Conservation (phyloP, 2,888 invertebrate species). For the Mimumesa dahlbomi region DNA sequence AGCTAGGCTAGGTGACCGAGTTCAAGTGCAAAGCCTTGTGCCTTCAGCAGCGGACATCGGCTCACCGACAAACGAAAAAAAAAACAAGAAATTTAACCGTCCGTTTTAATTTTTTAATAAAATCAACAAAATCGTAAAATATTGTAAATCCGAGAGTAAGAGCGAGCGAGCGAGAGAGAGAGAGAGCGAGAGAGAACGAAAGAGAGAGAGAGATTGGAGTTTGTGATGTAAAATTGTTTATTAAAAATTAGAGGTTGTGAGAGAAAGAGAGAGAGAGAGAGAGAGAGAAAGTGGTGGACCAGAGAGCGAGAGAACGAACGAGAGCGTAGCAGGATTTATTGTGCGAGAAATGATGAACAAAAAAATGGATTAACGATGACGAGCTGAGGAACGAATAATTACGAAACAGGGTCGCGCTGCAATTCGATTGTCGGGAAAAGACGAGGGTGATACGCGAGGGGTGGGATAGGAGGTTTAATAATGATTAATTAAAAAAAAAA, state of each 20-base stretch:
- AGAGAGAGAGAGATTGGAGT: slow-evolving; percentile 7
- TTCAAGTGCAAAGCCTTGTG: slow-evolving; percentile 81
- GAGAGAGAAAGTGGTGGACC: slow-evolving; percentile 18
- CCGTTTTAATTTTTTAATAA: slow-evolving; percentile 79
- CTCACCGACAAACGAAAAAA: slow-evolving; percentile 77
- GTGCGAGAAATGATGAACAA: slow-evolving; percentile 1
- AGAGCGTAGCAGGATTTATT: slow-evolving; percentile 19
- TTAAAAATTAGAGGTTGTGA: not conserved
- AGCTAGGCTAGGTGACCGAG: slow-evolving; percentile 80
- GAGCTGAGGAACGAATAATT: slow-evolving; percentile 3
- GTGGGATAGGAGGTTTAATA: slow-evolving; percentile 13
- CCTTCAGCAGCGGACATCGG: slow-evolving; percentile 80
- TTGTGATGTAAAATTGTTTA: not conserved
- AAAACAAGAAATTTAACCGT: slow-evolving; percentile 77
- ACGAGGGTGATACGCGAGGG: slow-evolving; percentile 10
- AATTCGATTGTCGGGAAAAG: slow-evolving; percentile 6
- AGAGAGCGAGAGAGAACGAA: too few relatives aligned
- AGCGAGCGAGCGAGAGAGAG: too few relatives aligned
- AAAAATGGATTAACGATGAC: not conserved
- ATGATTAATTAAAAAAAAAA: not conserved
- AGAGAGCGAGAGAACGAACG: slow-evolving; percentile 20
- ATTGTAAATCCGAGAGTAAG: slow-evolving; percentile 67
- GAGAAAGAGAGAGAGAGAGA: slow-evolving; percentile 6
- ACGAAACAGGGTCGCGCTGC: slow-evolving; percentile 30
- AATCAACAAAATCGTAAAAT: slow-evolving; percentile 69